Evolutionary conservation across 2,888 invertebrate species (phyloP), one percentile per base, ranked within the genome.

Genomic region (Synergus itoensis): DNA sequence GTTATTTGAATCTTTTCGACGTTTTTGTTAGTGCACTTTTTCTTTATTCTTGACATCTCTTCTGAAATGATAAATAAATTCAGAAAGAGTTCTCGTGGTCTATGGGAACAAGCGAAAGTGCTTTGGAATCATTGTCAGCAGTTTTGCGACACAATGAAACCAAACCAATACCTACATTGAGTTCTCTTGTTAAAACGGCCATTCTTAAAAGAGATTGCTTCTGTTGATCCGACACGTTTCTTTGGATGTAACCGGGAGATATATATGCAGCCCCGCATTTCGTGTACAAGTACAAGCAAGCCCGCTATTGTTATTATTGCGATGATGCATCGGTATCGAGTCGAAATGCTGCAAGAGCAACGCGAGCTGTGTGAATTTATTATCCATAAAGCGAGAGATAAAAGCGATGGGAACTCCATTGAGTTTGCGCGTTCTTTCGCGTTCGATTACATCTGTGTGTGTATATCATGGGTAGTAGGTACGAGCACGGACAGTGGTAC

Each of bases 341-440:
- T 36, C n/a, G 73, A 73, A 73, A 53, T 73, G 11, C 53, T 73
- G 73, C 73, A 73, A 73, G 53, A 73, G 73, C 36, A 73, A n/a
- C 73, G 36, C 53, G n/a, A 73, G 73, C 28, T 36, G 73, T 73
- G 73, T 73, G 73, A 53, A 73, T 53, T 73, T 73, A 73, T 73
- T 53, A 73, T 73, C 73, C 48, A 36, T 28, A 40, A 45, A 18
- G 28, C 73, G 16, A 48, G 28, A 73, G 73, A 73, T 73, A 73
- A 73, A 73, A 73, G 28, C 73, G 73, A 73, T 73, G 73, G 73
- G 73, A 73, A 73, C 73, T 48, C 53, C 73, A 73, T 73, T 73
- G 53, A 73, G 73, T 36, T 53, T 73, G 48, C 53, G 9, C 53
- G 73, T 48, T 73, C 73, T 53, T 53, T 73, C 48, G 36, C 36